phyloP scores from a whole-genome alignment of 1,140 invertebrate species.

The Leptinotarsa lineolata region DNA sequence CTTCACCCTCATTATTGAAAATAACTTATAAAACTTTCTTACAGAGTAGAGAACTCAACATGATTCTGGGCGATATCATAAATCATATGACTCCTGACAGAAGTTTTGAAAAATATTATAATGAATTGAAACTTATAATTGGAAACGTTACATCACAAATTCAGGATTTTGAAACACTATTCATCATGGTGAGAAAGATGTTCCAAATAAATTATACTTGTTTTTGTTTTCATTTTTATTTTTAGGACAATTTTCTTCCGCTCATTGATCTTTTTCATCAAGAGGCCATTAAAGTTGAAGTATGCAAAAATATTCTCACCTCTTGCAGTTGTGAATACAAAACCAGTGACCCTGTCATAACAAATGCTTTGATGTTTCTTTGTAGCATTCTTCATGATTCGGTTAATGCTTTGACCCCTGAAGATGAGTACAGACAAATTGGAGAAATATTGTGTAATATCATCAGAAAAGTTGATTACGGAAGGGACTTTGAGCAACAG shows the following conservation, averaged over 20 bases:
- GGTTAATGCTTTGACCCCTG: slow-evolving; percentile 89
- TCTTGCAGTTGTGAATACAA: slow-evolving; percentile 61
- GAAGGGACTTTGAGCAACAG: slow-evolving; percentile 86
- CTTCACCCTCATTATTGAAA: no score
- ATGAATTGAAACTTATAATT: slow-evolving; percentile 76
- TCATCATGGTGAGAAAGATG: slow-evolving; percentile 68
- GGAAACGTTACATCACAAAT: slow-evolving; percentile 75
- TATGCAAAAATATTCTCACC: slow-evolving; percentile 82
- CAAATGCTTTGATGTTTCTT: slow-evolving; percentile 84
- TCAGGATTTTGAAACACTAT: slow-evolving; percentile 75
- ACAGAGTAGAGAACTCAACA: slow-evolving; percentile 82
- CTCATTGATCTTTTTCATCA: slow-evolving; percentile 88
- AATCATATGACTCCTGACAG: slow-evolving; percentile 72
- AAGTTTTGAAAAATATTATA: slow-evolving; percentile 76
- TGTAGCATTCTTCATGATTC: slow-evolving; percentile 89
- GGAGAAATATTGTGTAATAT: slow-evolving; percentile 81
- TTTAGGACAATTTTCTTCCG: slow-evolving; percentile 84
- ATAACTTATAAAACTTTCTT: slow-evolving; percentile 12
- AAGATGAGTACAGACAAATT: slow-evolving; percentile 89
- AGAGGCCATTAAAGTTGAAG: slow-evolving; percentile 78
- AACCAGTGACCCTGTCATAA: slow-evolving; percentile 82
- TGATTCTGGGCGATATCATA: slow-evolving; percentile 83
- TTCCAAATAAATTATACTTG: not conserved
- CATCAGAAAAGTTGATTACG: slow-evolving; percentile 79
- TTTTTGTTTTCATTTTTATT: slow-evolving; percentile 8